These are phyloP conservation scores for Pongo abelii DNA, from an alignment of 2,113 vertebrate species.

Conservation along the genomic window DNA sequence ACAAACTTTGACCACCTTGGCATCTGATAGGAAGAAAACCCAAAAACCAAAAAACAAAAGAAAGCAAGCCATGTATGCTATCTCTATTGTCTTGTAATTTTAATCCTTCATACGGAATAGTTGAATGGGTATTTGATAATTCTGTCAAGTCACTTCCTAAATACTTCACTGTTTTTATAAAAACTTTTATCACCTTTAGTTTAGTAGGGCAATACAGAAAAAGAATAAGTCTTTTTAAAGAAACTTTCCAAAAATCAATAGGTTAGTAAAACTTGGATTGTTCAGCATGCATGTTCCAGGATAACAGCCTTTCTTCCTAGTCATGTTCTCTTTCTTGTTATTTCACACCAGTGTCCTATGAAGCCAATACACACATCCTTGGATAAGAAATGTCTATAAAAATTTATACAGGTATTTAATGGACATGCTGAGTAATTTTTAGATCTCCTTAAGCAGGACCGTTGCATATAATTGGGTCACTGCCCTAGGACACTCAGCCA, in stretches of 20 bases:
- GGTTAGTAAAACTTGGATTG: not conserved
- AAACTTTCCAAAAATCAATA: not conserved
- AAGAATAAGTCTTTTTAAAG: not conserved
- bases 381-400: not conserved
- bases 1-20: not conserved
- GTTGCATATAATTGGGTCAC: not conserved
- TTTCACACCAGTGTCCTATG: not conserved
- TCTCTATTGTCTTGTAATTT: conserved; percentile 65
- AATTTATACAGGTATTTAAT: not conserved
- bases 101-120: not conserved
- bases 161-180: conserved; percentile 22
- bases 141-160: conserved; percentile 5
- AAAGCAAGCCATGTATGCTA: not conserved
- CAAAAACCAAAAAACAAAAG: not conserved
- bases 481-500: not conserved
- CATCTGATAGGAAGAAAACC: not conserved
- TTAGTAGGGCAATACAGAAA: not conserved
- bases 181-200: not conserved
- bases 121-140: conserved; percentile 38
- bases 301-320: not conserved
- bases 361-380: not conserved
- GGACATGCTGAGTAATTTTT: not conserved
- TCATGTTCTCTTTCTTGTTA: not conserved
- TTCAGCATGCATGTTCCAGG: not conserved
- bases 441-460: not conserved